Percentiles rank a stretch among this genome's conserved stretches.
phyloP scores from a whole-genome alignment of 2,888 invertebrate genomes.

The Lamproptera curius region DNA sequence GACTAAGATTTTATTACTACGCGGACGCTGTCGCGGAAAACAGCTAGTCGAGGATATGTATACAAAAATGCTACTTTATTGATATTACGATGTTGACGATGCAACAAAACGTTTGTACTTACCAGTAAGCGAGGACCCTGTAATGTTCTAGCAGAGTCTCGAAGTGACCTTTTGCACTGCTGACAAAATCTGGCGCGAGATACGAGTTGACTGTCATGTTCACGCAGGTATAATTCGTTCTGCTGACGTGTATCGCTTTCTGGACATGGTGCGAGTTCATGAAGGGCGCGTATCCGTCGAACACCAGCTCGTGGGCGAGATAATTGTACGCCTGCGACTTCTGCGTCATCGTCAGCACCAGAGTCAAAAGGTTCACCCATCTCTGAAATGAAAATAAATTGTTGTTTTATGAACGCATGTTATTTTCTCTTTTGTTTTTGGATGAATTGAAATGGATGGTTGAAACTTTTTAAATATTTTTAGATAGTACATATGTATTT shows the following conservation, averaged over 20 bases:
- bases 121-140: conserved; percentile 56
- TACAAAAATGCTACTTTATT: background rate
- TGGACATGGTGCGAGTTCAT: conserved; percentile 44
- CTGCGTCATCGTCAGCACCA: conserved; percentile 44
- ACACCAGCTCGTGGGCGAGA: conserved; percentile 44
- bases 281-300: conserved; percentile 40
- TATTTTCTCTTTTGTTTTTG: no score
- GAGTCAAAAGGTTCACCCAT: conserved; percentile 46
- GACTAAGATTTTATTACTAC: no score
- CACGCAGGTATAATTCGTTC: conserved; percentile 44
- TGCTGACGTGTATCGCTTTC: conserved; percentile 59
- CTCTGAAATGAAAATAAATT: conserved; percentile 55
- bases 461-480: no score
- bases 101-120: conserved; percentile 13
- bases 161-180: conserved; percentile 44
- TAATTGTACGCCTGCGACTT: conserved; percentile 64
- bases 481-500: no score
- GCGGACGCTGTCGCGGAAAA: no score
- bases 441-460: no score
- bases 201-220: conserved; percentile 52
- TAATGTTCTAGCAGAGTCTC: conserved; percentile 57
- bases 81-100: background rate
- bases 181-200: conserved; percentile 55
- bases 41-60: no score
- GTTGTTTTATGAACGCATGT: no score